Base-by-base conservation (phyloP, 2,113 vertebrate species). In the Hydrolagus affinis region DNA sequence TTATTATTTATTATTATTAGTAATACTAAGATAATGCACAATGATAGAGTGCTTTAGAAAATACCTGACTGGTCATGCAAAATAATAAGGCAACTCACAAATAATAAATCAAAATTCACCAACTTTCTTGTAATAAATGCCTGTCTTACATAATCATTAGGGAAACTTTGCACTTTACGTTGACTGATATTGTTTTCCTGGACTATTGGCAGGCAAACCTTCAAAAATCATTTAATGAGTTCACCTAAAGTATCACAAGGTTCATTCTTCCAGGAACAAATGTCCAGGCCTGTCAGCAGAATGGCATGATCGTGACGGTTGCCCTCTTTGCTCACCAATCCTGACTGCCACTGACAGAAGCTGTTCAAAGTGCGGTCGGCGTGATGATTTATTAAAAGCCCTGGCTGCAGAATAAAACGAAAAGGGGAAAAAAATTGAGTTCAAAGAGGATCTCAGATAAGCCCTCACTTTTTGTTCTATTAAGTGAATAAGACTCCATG, bases 251-350 rank as follows among this genome's bases (percentile, higher is more conserved):
- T 97, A 85, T 97, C 96, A 86, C 96, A 97, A 9, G 96, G 96
- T 69, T 96, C 95, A 66, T 97, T 95, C 89, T 97, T 97, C 96
- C 96, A 97, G 30, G 96, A 97, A 87, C 96, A 97, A 88, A 97
- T 97, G 87, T 97, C 96, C 15, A 96, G 90, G 59, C 96, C 96
- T 0, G 96, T 97, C 56, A 97, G 93, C 25, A 97, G 91, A 89
- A 97, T 94, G 87, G 96, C 96, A 0, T 97, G 96, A 90, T 97
- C 96, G 7, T 97, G 96, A 25, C 94, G 95, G 0, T 89, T 91
- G 14, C 96, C 95, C 4, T 94, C 94, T 85, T 90, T 92, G 23
- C 95, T 93, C 85, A 92, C 90, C 77, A 97, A 87, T 8, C 93
- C 94, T 0, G 96, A 96, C 90, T 97, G 96, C 96, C 96, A 97